Base-by-base conservation (phyloP, 2,113 vertebrate genomes). In the Mastomys coucha region DNA sequence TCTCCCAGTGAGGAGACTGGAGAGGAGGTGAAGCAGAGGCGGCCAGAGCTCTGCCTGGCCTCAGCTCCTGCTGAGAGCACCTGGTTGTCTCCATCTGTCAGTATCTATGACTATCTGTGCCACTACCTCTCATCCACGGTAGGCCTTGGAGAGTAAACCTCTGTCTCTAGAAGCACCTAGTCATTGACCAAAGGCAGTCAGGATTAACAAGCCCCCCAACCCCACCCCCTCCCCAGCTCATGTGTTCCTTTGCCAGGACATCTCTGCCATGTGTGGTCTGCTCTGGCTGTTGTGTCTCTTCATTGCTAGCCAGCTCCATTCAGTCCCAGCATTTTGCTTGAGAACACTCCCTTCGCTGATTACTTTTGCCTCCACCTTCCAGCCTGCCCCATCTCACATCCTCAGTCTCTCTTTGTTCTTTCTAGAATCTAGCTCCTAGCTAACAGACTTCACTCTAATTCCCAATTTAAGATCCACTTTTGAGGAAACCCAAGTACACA, bases 241-340 rank as follows among this genome's bases (percentile, higher is more conserved):
- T 10, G 77, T 33, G 24, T 10, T 51, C n/a, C 36, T 67, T 56
- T 7, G 22, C 17, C 20, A 3, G 65, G 20, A 49, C 33, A 69
- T 60, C 53, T 78, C 70, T 28, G 31, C 72, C 36, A 24, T 4
- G 11, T 26, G 36, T 17, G 28, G n/a, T 65, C 53, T 42, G n/a
- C 8, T 19, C 58, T 22, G 16, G 10, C 39, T 33, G 12, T 33
- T 9, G 0, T 0, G 17, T 2, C 9, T 81, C 65, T 51, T 76
- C 22, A 0, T 39, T 76, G 51, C 65, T 19, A 17, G 42, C 31
- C 42, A 39, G 19, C 24, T 22, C 31, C 16, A 22, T 31, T 1
- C 31, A 17, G 17, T 26, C 22, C 53, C 49, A 76, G 45, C 14
- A 31, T 45, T 63, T 84, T 42, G 56, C 6, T 19, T 39, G 45